Base-by-base conservation (phyloP, 2,113 vertebrate genomes). In the Marmota monax region DNA sequence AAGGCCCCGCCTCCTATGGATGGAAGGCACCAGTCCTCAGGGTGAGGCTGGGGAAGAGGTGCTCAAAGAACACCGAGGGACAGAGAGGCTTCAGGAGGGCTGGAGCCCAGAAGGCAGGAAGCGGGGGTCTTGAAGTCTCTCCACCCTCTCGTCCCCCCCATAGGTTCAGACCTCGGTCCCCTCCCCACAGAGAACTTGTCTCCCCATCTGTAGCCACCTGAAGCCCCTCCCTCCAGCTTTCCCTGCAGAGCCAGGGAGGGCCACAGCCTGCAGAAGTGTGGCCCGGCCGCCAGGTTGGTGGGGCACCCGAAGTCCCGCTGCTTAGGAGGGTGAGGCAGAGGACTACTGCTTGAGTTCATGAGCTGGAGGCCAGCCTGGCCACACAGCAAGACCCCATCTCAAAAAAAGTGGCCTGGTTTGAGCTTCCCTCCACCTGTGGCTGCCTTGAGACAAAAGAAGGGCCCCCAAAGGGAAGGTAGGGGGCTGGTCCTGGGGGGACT, bases 141-240 rank as follows among this genome's bases (percentile, higher is more conserved):
- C 61, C 61, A 63, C 61, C 2, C 16, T 16, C 23, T 3, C 12
- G 34, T 8, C 32, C n/a, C 45, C 45, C 5, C 18, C 9, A 63
- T 0, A 42, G 74, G 78, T 39, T 85, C 79, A 29, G 39, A 27
- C 37, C 14, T 4, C 1, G 3, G 4, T 10, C 27, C 12, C 73
- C 12, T 42, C 42, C n/a, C 18, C 3, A 3, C 1, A 25, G 82
- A 53, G 73, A 27, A 42, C 37, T n/a, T 32, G 34, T 20, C 5
- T 27, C 69, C 34, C 1, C 16, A 13, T 20, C 12, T 39, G 79
- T 0, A 20, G 25, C 34, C 34, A 27, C 0, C 1, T 8, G 56
- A 23, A 53, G 25, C 29, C 29, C 65, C 61, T 63, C 23, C 25
- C 58, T 61, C 39, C 12, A 7, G 3, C 29, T 67, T 45, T 63